Evolutionary conservation across 2,113 vertebrate species (phyloP).

Genomic region (Elephantulus edwardii): DNA sequence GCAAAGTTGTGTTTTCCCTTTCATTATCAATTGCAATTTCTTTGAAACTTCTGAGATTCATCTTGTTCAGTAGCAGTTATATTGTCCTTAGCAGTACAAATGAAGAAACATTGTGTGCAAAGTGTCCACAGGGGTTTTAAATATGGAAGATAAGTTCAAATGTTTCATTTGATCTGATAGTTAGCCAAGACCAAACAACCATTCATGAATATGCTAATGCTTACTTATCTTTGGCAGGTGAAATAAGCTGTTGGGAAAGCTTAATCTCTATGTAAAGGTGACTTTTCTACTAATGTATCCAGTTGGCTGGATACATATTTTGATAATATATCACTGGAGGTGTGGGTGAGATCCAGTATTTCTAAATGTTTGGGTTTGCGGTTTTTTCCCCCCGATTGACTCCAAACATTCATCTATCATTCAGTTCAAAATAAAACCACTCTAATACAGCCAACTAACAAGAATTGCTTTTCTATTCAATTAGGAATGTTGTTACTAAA

Average conservation of each 20-base stretch:
- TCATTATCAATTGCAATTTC: constrained; percentile 69
- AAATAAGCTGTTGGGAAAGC: constrained; percentile 51
- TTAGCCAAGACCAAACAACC: constrained; percentile 55
- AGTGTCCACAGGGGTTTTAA: not conserved
- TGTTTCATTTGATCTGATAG: constrained; percentile 48
- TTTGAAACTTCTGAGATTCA: not conserved
- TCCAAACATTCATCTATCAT: not conserved
- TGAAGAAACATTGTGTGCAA: not conserved
- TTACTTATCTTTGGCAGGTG: constrained; percentile 67
- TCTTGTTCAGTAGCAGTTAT: not conserved
- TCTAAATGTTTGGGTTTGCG: not conserved
- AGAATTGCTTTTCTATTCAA: not conserved
- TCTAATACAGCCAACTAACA: not conserved
- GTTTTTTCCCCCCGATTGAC: no score
- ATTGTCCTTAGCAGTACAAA: not conserved
- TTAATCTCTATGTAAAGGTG: not conserved
- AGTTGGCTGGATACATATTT: not conserved
- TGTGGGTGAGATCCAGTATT: not conserved
- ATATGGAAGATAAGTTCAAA: constrained; percentile 25
- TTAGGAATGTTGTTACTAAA: no score
- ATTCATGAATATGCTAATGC: constrained; percentile 69
- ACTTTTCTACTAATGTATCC: not conserved
- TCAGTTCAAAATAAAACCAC: not conserved
- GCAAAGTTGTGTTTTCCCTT: constrained; percentile 43
- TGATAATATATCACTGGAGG: not conserved